Evolutionary conservation across 37 sponge, comb jelly and placozoan species (phyloP).

Genomic region (Hexactinellida sp.): DNA sequence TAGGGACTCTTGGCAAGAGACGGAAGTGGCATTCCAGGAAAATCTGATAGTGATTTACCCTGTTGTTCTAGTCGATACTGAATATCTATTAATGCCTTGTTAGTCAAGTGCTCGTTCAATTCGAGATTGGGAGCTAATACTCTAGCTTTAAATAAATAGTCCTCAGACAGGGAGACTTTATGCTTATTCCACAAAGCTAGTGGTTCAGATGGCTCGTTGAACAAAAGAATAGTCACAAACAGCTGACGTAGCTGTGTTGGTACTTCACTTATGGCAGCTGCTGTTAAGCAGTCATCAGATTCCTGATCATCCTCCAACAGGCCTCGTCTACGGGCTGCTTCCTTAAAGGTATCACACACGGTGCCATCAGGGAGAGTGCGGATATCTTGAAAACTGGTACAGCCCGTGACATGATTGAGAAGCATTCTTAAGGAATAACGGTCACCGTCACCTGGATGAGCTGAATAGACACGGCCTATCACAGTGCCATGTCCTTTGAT

Average conservation of each 20-base stretch:
- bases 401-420: neutral
- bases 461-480: neutral
- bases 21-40: neutral
- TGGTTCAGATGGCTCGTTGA: neutral
- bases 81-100: too few species aligned
- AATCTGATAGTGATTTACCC: neutral
- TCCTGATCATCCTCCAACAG: constrained; percentile 12
- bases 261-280: neutral
- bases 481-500: neutral
- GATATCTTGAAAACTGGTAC: neutral
- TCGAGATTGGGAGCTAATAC: too few species aligned
- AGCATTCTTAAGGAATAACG: neutral
- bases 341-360: neutral
- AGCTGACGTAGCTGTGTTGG: neutral
- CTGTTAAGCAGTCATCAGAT: constrained; percentile 4
- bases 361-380: constrained; percentile 19
- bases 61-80: too few species aligned
- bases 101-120: too few species aligned
- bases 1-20: too few species aligned
- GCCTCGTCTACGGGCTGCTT: neutral
- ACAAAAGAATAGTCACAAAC: neutral
- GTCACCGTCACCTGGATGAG: neutral
- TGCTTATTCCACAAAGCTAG: neutral
- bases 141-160: too few species aligned
- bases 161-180: neutral